Evolutionary conservation across 2,888 invertebrate genomes (phyloP).

Genomic region (Hylaea fasciaria): DNA sequence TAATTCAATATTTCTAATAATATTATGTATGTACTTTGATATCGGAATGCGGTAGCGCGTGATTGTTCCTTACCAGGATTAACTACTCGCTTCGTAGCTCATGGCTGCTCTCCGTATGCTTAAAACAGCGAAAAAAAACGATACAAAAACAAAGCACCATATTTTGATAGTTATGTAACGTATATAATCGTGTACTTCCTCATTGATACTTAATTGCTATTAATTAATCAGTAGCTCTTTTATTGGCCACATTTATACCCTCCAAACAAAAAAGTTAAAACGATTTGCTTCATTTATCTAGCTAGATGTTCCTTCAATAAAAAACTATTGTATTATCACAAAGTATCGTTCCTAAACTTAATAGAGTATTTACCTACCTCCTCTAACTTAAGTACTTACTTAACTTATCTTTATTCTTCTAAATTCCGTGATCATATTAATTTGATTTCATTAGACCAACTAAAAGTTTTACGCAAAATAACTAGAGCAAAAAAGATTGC

Average conservation of each 20-base stretch:
- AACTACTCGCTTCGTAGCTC: slow-evolving; percentile 27
- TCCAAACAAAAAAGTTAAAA: background rate
- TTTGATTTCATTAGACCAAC: slow-evolving; percentile 2
- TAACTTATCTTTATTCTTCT: too few species aligned
- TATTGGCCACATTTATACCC: background rate
- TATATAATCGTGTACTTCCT: slow-evolving; percentile 14
- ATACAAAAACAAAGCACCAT: slow-evolving; percentile 24
- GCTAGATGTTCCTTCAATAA: too few species aligned
- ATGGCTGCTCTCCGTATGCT: slow-evolving; percentile 21
- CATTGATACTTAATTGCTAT: slow-evolving; percentile 1
- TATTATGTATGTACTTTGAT: too few species aligned
- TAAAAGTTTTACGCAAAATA: slow-evolving; percentile 12
- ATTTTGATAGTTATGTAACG: slow-evolving; percentile 4
- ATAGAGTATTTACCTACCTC: too few species aligned
- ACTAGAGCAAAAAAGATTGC: slow-evolving; percentile 33
- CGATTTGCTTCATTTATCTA: too few species aligned
- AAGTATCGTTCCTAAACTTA: too few species aligned
- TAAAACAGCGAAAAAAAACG: slow-evolving; percentile 32
- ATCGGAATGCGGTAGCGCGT: slow-evolving; percentile 21
- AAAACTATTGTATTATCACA: too few species aligned
- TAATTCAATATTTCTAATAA: too few species aligned
- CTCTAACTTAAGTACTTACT: too few species aligned
- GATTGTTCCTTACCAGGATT: slow-evolving; percentile 24
- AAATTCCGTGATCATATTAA: background rate
- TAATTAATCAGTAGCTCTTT: slow-evolving; percentile 4